Evolutionary conservation across 2,888 invertebrate genomes (phyloP).

Genomic region (Drosophila neotestacea): DNA sequence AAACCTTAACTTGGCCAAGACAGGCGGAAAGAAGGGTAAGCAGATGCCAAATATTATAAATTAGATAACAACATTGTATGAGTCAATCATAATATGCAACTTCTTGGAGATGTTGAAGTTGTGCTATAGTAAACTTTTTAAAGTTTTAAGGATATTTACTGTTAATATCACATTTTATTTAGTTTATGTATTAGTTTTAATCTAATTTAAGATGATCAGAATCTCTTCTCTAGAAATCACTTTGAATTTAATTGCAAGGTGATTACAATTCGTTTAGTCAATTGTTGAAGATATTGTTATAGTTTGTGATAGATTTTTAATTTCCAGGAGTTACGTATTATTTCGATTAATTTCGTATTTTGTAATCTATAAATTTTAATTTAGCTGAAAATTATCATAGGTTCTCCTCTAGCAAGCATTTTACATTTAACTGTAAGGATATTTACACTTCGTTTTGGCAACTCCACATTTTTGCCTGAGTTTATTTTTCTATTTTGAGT

Average conservation of each 20-base stretch:
- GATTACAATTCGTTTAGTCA: background rate
- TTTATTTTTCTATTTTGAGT: slow-evolving; percentile 5
- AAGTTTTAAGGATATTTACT: too few relatives aligned
- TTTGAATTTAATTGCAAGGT: background rate
- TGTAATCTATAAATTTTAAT: background rate
- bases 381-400: background rate
- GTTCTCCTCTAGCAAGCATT: background rate
- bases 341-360: background rate
- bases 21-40: slow-evolving; percentile 77
- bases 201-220: background rate
- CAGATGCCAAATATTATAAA: background rate
- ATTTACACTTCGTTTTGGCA: background rate
- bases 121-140: too few relatives aligned
- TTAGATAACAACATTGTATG: background rate
- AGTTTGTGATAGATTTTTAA: too few relatives aligned
- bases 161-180: background rate
- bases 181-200: background rate
- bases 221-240: background rate
- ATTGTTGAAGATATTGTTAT: too few relatives aligned
- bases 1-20: slow-evolving; percentile 49
- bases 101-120: background rate
- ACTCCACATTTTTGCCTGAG: slow-evolving; percentile 1
- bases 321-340: too few relatives aligned
- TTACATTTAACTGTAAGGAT: background rate
- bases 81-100: background rate